These are phyloP conservation scores for Drosophila lutescens DNA, from an alignment of 2,888 invertebrate species.

Conservation along the genomic window DNA sequence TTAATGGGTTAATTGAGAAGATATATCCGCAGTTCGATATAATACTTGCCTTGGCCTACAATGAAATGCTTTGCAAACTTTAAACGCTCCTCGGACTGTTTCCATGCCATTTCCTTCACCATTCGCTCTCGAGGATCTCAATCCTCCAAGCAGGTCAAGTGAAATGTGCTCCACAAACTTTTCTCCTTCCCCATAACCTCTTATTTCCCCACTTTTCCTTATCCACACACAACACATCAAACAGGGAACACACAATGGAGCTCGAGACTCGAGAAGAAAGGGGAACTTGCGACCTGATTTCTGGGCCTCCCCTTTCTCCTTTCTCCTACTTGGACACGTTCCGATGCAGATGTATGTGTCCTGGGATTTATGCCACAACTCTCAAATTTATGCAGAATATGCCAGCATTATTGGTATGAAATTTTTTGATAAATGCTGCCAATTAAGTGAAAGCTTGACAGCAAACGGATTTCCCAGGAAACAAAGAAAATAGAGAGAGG, in stretches of 20 bases:
- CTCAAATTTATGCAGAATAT: slow-evolving; percentile 27
- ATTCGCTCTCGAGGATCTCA: slow-evolving; percentile 20
- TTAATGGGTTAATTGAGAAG: slow-evolving; percentile 6
- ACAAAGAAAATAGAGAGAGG: slow-evolving; percentile 1
- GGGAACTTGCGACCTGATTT: slow-evolving; percentile 55
- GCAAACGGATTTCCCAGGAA: slow-evolving; percentile 32
- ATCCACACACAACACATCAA: slow-evolving; percentile 34
- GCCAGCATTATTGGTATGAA: slow-evolving; percentile 14
- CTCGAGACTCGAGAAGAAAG: slow-evolving; percentile 36
- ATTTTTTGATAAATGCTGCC: slow-evolving; percentile 54
- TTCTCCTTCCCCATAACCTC: slow-evolving; percentile 6
- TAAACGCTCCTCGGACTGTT: slow-evolving; percentile 36
- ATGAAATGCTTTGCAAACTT: slow-evolving; percentile 41
- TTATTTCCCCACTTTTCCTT: slow-evolving; percentile 5
- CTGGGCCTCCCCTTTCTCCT: too few relatives aligned
- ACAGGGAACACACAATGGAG: slow-evolving; percentile 43
- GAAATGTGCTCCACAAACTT: slow-evolving; percentile 47
- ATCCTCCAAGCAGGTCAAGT: slow-evolving; percentile 47
- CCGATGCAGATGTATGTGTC: slow-evolving; percentile 21
- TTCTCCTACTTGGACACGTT: slow-evolving; percentile 41
- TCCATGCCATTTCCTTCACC: slow-evolving; percentile 27
- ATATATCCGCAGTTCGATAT: slow-evolving; percentile 15
- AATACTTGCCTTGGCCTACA: slow-evolving; percentile 44
- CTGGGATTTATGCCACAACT: slow-evolving; percentile 14
- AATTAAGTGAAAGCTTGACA: slow-evolving; percentile 41